phyloP scores from a whole-genome alignment of 2,113 vertebrate genomes.

The Seriola rivoliana region DNA sequence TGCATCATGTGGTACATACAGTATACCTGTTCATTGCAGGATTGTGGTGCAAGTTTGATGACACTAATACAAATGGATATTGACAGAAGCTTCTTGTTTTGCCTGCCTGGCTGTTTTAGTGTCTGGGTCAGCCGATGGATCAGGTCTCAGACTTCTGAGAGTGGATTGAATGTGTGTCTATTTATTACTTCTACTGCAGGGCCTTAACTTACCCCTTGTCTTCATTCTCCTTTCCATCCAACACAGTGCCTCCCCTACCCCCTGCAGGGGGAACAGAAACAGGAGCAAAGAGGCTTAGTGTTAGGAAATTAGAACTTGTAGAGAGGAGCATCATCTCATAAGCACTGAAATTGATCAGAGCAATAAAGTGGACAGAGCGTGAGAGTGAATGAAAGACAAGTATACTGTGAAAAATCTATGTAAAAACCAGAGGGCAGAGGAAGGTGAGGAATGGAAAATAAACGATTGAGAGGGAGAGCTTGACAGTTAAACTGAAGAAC shows the following conservation, averaged over 20 bases:
- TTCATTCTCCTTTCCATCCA: constrained; percentile 71
- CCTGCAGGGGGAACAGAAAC: constrained; percentile 63
- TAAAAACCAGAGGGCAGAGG: constrained; percentile 31
- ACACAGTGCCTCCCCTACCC: constrained; percentile 47
- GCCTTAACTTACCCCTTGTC: constrained; percentile 76
- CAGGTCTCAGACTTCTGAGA: constrained; percentile 49
- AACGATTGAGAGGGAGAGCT: constrained; percentile 35
- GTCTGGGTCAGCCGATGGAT: constrained; percentile 49
- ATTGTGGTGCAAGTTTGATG: constrained; percentile 40
- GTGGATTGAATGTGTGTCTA: constrained; percentile 52
- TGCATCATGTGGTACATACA: constrained; percentile 9
- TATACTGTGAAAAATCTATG: constrained; percentile 22
- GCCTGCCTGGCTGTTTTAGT: constrained; percentile 51
- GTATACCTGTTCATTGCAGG: constrained; percentile 17
- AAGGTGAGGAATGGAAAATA: constrained; percentile 46
- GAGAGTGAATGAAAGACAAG: constrained; percentile 25
- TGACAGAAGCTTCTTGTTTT: constrained; percentile 51
- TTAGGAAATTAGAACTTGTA: constrained; percentile 50
- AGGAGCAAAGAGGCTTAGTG: constrained; percentile 35
- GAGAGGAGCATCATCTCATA: constrained; percentile 39
- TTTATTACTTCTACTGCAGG: constrained; percentile 66
- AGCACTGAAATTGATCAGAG: constrained; percentile 50
- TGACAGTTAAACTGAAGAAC: constrained; percentile 47
- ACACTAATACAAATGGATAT: constrained; percentile 52
- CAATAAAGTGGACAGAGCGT: constrained; percentile 37